Evolutionary conservation across 2,113 vertebrate genomes (phyloP), one percentile per base, ranked within the genome.

Genomic region (Callipepla squamata): DNA sequence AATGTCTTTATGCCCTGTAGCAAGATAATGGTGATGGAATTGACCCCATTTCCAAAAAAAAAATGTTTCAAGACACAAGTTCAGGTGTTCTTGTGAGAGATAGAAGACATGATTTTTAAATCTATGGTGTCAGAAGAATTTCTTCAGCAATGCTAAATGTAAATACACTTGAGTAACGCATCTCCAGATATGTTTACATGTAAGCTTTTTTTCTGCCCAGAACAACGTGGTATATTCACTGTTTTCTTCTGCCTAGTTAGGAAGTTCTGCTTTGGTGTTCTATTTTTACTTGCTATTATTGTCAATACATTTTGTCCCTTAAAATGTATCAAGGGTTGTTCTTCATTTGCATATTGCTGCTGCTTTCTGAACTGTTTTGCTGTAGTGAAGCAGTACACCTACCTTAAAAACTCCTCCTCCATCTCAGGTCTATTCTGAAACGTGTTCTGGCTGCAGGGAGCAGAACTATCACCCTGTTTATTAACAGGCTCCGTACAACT

Each of bases 401-500:
- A 85, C 66, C 87, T 95, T 85, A 91, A 87, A 92, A 92, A 94
- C 89, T 84, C 45, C 69, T 94, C 53, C 75, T 85, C 72, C 0
- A 0, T 63, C 74, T 91, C 51, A 32, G 2, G 47, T 87, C 75
- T 93, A 34, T 59, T 92, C 87, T 78, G 84, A 82, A 96, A 87
- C 63, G 89, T 87, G 68, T 83, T 93, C 42, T 89, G 80, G 84
- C 86, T 94, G 89, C 84, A 92, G 94, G 86, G 63, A 85, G 66
- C 45, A 68, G 79, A 95, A 93, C 74, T 88, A 93, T 94, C 78
- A 94, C 83, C 81, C 81, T 93, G 26, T 91, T 96, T 92, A 94
- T 94, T 92, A 94, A 26, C 32, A 74, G 67, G 26, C 50, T 89
- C 45, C 53, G 50, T 81, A 77, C 53, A 91, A 70, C 78, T 89